These are phyloP conservation scores for Tiliqua scincoides DNA, from an alignment of 2,113 vertebrate genomes.

Conservation along the genomic window DNA sequence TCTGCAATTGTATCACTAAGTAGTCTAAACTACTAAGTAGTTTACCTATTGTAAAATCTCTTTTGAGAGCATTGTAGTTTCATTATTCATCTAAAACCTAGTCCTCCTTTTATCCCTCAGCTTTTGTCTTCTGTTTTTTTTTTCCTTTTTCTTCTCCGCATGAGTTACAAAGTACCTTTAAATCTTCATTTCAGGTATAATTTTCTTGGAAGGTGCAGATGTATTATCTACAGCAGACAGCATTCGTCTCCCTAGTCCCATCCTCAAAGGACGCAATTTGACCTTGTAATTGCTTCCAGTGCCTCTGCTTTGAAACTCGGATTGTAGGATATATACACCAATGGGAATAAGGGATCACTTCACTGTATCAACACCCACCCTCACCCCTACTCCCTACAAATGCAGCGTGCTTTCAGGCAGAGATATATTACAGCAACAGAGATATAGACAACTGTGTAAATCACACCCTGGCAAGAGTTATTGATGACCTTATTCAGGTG, in stretches of 20 bases:
- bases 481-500: constrained; percentile 64
- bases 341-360: constrained; percentile 53
- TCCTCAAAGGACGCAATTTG: constrained; percentile 58
- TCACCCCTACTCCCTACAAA: background rate
- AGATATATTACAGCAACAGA: constrained; percentile 64
- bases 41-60: constrained; percentile 33
- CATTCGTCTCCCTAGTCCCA: constrained; percentile 40
- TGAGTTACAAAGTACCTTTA: constrained; percentile 37
- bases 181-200: constrained; percentile 57
- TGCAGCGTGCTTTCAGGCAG: constrained; percentile 60
- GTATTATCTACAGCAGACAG: constrained; percentile 39
- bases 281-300: constrained; percentile 59
- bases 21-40: constrained; percentile 40
- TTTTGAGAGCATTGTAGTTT: constrained; percentile 41
- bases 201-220: constrained; percentile 40
- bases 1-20: constrained; percentile 26
- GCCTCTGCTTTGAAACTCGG: constrained; percentile 52
- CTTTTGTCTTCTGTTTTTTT: constrained; percentile 34
- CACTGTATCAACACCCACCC: constrained; percentile 31
- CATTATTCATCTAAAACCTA: constrained; percentile 47
- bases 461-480: constrained; percentile 59
- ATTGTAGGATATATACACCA: constrained; percentile 52
- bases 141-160: background rate
- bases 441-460: constrained; percentile 65
- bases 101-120: constrained; percentile 47